Evolutionary conservation across 2,888 invertebrate species (phyloP), one percentile per base, ranked within the genome.

Genomic region (Busseola fusca): DNA sequence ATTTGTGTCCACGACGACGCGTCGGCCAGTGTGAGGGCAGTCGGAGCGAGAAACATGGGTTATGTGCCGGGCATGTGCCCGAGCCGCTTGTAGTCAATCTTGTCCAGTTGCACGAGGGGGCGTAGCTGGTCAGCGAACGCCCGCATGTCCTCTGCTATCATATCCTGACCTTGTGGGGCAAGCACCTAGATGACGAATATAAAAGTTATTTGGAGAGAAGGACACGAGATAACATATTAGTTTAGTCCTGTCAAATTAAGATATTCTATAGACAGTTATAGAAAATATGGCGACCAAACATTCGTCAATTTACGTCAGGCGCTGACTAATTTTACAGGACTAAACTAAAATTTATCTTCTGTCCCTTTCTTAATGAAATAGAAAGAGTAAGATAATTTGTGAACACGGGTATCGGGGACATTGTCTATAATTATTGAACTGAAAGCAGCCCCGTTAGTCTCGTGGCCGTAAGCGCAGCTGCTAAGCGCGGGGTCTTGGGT

Each of bases 131-230:
- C 99, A 0, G 99, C 98, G 94, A 99, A 99, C 42, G 98, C 97
- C 76, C 98, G 97, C 98, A 99, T 99, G 89, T 99, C 99, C 88
- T 99, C 99, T 5, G 98, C 99, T 72, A 99, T 98, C 30, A 98
- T 98, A 91, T 99, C 99, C 92, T 99, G 98, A 0, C 98, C 98
- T 85, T 97, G 97, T 0, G 98, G 98, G 4, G 99, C 98, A 68
- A 98, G 94, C 18, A 98, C 97, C 96, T 96, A 86, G 0, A 88
- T 85, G 7, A 42, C 58, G 30, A 42, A 52, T 42, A 52, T n/a
- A 34, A 52, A 42, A 60, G 21, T 30, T 25, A 34, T 40, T 59
- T 27, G 12, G 9, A n/a, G n/a, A n/a, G n/a, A n/a, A n/a, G n/a
- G n/a, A n/a, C n/a, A n/a, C n/a, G n/a, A n/a, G n/a, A n/a, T n/a